Percentiles rank a stretch among this genome's conserved stretches.
Evolutionary conservation across 2,888 invertebrate genomes (phyloP).

Genomic region (Catocala nupta): DNA sequence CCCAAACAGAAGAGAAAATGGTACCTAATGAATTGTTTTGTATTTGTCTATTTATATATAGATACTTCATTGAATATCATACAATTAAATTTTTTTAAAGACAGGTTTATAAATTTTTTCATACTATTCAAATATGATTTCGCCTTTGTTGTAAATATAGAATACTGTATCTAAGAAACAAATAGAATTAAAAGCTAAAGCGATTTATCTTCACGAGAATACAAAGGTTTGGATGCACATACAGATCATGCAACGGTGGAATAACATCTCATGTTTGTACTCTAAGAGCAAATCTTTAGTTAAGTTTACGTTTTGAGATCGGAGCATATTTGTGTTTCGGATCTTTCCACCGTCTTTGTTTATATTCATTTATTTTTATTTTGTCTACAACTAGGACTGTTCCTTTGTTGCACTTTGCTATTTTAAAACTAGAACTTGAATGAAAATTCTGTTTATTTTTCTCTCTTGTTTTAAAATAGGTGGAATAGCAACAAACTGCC

Average conservation of each 20-base stretch:
- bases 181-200: too few species aligned
- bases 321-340: conserved; percentile 34
- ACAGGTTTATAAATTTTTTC: too few species aligned
- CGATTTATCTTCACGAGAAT: conserved; percentile 3
- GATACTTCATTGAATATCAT: too few species aligned
- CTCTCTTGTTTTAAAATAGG: neutral
- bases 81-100: too few species aligned
- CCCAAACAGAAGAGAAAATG: too few species aligned
- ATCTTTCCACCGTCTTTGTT: conserved; percentile 28
- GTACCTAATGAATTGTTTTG: too few species aligned
- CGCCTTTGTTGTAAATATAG: too few species aligned
- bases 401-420: conserved; percentile 12
- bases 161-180: too few species aligned
- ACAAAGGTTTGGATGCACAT: conserved; percentile 29
- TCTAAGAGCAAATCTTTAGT: conserved; percentile 21
- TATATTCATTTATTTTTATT: conserved; percentile 24
- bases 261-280: conserved; percentile 26
- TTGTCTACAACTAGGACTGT: conserved; percentile 6
- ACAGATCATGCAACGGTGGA: conserved; percentile 33
- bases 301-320: conserved; percentile 34
- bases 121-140: too few species aligned
- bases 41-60: too few species aligned
- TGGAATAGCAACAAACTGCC: too few species aligned
- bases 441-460: conserved; percentile 3
- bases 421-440: conserved; percentile 3